Conservation (phyloP, 1,140 invertebrate species). For the Sitobion miscanthi region DNA sequence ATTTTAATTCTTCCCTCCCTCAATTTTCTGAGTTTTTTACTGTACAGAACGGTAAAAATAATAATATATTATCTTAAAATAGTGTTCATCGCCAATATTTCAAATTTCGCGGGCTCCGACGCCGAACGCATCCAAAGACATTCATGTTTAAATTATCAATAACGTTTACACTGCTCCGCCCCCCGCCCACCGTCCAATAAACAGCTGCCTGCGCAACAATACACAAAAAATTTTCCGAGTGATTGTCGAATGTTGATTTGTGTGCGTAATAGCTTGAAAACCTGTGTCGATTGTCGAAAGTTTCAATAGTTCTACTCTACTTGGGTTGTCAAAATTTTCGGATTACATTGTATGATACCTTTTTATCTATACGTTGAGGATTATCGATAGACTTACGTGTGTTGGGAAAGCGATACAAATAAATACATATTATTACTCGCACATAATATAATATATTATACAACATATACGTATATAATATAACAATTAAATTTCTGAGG, state of each 20-base stretch:
- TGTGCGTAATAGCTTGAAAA: conserved; percentile 55
- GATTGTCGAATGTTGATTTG: conserved; percentile 57
- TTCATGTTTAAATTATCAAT: conserved; percentile 48
- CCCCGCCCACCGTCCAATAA: conserved; percentile 19
- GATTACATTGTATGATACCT: background rate
- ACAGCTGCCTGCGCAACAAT: conserved; percentile 55
- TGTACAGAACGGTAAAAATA: too few species aligned
- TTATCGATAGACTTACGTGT: background rate
- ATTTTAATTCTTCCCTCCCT: too few species aligned
- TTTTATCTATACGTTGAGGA: background rate
- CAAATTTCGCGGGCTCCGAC: conserved; percentile 5
- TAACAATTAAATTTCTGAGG: conserved; percentile 28
- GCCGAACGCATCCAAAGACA: background rate
- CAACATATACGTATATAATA: conserved; percentile 7
- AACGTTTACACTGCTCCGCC: conserved; percentile 13
- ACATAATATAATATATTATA: background rate
- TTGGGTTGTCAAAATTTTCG: conserved; percentile 30
- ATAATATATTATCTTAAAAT: background rate
- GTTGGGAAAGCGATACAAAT: conserved; percentile 20
- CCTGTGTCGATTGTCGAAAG: conserved; percentile 51
- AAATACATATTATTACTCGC: background rate
- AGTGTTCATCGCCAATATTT: background rate
- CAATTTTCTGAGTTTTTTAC: too few species aligned
- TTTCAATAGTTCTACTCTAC: conserved; percentile 37
- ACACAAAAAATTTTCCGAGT: conserved; percentile 53